Base-by-base conservation (phyloP, 2,888 invertebrate species). In the Drosophila sordidapex region DNA sequence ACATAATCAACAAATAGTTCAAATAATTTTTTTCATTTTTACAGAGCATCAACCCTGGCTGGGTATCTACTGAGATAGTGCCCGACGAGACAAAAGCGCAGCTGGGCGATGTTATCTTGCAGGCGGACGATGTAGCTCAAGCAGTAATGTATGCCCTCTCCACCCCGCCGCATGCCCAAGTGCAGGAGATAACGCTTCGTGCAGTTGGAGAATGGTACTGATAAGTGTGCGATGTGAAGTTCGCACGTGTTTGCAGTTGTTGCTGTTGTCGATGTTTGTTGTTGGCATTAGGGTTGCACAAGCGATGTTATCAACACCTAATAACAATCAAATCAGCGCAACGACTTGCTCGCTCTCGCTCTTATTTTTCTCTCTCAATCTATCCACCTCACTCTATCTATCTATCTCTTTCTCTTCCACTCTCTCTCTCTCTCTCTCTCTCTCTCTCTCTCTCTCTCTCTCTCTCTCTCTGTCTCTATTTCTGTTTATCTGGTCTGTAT, bases 21-120 rank as follows among this genome's bases (percentile, higher is more conserved):
- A 29, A n/a, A 4, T 31, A 8, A 4, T 49, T 25, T 29, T 15
- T 21, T 15, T 2, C 4, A 4, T 1, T 15, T 46, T 15, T 25
- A 27, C 64, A 92, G 92, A 92, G 91, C 59, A 91, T 93, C 18
- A 90, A 91, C 63, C 92, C 92, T 40, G 92, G 92, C n/a, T 87
- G 89, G 76, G 92, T 92, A 21, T 76, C 90, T 29, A 93, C 93
- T 2, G 92, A 91, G 74, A 91, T 93, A 11, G 92, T 94, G 8
- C 79, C 91, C 1, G 83, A 87, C 13, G 87, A 88, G n/a, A 77
- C 82, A 0, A 88, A 82, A 31, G 70, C 64, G 0, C 75, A 72
- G 57, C 70, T 91, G 69, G 90, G 87, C 38, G 83, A 84, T 48
- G 76, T 85, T 13, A 90, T 91, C 46, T 78, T 91, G 2, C 90